These are phyloP conservation scores for Cryptus armator DNA, from an alignment of 2,888 invertebrate species.

Conservation along the genomic window DNA sequence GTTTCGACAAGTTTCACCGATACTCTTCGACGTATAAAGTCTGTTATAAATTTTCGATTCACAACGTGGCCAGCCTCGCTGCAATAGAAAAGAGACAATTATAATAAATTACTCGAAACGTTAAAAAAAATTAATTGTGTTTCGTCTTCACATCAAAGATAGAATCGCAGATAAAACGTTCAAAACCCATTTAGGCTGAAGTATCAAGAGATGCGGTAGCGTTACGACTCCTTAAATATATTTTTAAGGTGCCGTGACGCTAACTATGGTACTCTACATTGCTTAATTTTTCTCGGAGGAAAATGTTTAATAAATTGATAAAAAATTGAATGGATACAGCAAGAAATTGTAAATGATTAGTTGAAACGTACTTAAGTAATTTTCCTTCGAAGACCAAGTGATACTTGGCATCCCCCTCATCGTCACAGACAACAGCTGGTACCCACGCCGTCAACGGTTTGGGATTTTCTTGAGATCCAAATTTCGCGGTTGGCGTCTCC, in stretches of 20 bases:
- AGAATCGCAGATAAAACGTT: background rate
- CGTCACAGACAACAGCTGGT: slow-evolving; percentile 73
- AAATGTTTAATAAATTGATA: too few relatives aligned
- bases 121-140: background rate
- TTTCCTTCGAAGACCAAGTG: slow-evolving; percentile 79
- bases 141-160: background rate
- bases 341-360: background rate
- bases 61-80: slow-evolving; percentile 78
- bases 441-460: slow-evolving; percentile 77
- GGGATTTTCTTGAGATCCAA: slow-evolving; percentile 74
- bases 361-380: slow-evolving; percentile 77
- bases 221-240: too few relatives aligned
- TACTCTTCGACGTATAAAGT: slow-evolving; percentile 73
- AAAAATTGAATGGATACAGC: too few relatives aligned
- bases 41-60: slow-evolving; percentile 75
- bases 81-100: slow-evolving; percentile 40
- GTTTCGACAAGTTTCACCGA: slow-evolving; percentile 76
- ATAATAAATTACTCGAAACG: background rate
- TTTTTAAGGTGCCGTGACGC: too few relatives aligned
- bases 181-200: too few relatives aligned
- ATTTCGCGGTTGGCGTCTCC: slow-evolving; percentile 47
- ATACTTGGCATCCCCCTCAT: slow-evolving; percentile 60
- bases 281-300: too few relatives aligned
- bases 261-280: too few relatives aligned
- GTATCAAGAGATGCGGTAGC: too few relatives aligned